phyloP scores from a whole-genome alignment of 2,797 vertebrate species.

The Onychomys arenicola region DNA sequence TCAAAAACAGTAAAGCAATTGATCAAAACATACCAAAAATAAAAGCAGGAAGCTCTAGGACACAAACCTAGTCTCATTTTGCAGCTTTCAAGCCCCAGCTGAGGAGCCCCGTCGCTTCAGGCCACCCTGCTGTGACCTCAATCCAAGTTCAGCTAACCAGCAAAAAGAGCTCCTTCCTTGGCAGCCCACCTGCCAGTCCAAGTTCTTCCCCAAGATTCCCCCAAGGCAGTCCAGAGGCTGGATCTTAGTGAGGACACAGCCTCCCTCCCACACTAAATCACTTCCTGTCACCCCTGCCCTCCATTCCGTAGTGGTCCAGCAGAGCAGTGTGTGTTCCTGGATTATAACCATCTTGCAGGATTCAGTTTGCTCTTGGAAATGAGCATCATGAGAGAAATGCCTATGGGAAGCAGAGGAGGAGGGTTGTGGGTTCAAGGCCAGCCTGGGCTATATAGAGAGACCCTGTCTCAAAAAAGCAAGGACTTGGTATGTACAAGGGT shows the following conservation, averaged over 20 bases:
- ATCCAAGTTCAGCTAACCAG: neutral
- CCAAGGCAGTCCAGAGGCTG: neutral
- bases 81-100: neutral
- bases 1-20: neutral
- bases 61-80: neutral
- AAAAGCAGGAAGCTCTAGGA: neutral
- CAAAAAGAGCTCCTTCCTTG: neutral
- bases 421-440: neutral
- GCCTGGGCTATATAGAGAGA: neutral
- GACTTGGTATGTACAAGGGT: neutral
- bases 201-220: neutral
- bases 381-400: neutral
- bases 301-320: neutral
- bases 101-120: neutral
- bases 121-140: neutral
- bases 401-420: neutral
- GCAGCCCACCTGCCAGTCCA: too few relatives aligned
- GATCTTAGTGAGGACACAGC: rapidly evolving
- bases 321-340: neutral
- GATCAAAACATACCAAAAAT: slow-evolving; percentile 9
- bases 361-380: neutral
- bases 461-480: neutral
- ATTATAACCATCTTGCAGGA: too few relatives aligned
- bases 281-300: neutral
- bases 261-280: too few relatives aligned